These are phyloP conservation scores for Otus scops DNA, from an alignment of 2,797 vertebrate genomes.

Conservation along the genomic window DNA sequence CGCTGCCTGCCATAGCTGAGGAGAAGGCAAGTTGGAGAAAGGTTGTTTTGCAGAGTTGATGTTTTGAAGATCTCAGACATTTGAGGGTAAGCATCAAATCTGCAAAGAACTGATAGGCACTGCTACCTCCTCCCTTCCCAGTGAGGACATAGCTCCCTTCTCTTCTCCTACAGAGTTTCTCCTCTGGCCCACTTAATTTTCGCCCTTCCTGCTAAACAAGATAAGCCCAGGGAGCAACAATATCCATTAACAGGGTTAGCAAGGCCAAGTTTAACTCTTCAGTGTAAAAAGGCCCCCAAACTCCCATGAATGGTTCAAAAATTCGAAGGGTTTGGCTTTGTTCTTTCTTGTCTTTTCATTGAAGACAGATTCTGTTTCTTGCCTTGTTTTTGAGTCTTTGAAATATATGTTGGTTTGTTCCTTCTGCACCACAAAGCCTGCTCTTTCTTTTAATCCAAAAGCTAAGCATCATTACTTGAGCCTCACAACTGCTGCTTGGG, in stretches of 20 bases:
- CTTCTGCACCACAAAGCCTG: background rate
- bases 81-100: background rate
- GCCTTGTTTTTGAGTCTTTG: background rate
- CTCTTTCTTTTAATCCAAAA: background rate
- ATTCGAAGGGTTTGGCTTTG: background rate
- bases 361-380: background rate
- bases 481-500: background rate
- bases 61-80: background rate
- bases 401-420: background rate
- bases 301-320: background rate
- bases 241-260: background rate
- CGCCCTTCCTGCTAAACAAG: background rate
- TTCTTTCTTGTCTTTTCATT: background rate
- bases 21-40: background rate
- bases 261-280: background rate
- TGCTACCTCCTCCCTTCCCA: background rate
- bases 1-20: background rate
- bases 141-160: background rate
- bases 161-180: background rate
- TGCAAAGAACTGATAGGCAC: conserved; percentile 1
- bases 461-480: background rate
- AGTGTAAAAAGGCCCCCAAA: background rate
- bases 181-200: background rate
- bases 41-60: background rate
- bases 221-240: conserved; percentile 3